These are phyloP conservation scores for Nycteola revayana DNA, from an alignment of 2,888 invertebrate species.

Conservation along the genomic window DNA sequence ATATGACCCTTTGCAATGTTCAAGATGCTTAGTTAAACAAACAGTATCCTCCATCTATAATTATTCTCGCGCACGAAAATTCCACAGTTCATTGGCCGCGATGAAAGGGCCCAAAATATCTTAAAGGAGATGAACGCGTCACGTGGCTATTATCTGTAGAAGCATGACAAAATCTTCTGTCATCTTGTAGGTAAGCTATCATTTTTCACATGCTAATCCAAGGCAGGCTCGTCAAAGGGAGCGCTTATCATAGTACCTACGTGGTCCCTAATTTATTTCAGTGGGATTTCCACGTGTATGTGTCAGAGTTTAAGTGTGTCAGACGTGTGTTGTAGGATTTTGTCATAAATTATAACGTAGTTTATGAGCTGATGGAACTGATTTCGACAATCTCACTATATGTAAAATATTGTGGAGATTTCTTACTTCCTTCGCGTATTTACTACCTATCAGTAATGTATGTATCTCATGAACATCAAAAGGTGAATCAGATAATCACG, in stretches of 20 bases:
- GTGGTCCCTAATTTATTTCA: conserved; percentile 72
- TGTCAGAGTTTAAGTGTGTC: conserved; percentile 50
- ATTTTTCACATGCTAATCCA: conserved; percentile 79
- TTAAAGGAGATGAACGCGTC: conserved; percentile 13
- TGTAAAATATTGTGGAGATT: no score
- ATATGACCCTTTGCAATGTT: no score
- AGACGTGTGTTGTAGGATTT: conserved; percentile 18
- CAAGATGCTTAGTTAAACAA: no score
- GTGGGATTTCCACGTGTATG: conserved; percentile 66
- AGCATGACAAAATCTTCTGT: conserved; percentile 49
- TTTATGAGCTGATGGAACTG: no score
- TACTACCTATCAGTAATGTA: no score
- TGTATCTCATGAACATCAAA: no score
- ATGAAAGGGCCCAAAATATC: conserved; percentile 4
- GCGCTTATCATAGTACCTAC: conserved; percentile 62
- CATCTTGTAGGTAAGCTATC: conserved; percentile 63
- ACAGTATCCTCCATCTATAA: no score
- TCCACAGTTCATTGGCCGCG: conserved; percentile 2
- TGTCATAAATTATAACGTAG: no score
- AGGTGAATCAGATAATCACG: no score
- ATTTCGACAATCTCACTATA: no score
- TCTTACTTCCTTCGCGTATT: no score
- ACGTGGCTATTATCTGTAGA: conserved; percentile 25
- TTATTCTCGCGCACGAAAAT: neutral
- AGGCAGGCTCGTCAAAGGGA: conserved; percentile 77